Conservation (phyloP, 2,113 vertebrate genomes). For the Verasper variegatus region DNA sequence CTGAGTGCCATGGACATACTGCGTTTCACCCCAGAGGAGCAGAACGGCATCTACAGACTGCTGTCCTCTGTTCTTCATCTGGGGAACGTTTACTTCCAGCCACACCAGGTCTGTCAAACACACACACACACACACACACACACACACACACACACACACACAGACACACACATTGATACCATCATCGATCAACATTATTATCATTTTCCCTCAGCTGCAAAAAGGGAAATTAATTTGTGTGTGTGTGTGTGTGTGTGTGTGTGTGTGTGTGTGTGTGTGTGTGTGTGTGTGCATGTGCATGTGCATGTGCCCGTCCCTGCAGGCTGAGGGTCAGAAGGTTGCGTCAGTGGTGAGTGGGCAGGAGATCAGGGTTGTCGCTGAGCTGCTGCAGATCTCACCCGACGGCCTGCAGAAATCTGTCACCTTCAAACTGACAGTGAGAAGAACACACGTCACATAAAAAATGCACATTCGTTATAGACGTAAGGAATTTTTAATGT, state of each 20-base stretch:
- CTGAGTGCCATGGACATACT: conserved; percentile 94
- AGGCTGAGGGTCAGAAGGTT: conserved; percentile 92
- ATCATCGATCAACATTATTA: neutral
- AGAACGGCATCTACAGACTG: conserved; percentile 92
- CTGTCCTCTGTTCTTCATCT: conserved; percentile 96
- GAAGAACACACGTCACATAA: conserved; percentile 37
- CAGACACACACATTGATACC: neutral
- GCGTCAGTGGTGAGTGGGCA: conserved; percentile 90
- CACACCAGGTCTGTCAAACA: conserved; percentile 64
- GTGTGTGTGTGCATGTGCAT: neutral
- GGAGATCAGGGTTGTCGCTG: conserved; percentile 92
- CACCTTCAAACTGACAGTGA: conserved; percentile 96
- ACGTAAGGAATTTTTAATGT: neutral
- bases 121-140: conserved; percentile 6
- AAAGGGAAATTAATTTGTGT: conserved; percentile 5
- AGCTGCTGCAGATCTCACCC: conserved; percentile 94
- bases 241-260: neutral
- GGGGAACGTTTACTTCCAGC: conserved; percentile 93
- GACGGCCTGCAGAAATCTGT: conserved; percentile 94
- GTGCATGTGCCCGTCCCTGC: neutral
- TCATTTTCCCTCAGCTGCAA: conserved; percentile 22
- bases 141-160: neutral
- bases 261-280: neutral
- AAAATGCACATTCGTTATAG: neutral
- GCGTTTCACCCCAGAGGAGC: conserved; percentile 91